Base-by-base conservation (phyloP, 2,888 invertebrate species). In the Bombylius major region DNA sequence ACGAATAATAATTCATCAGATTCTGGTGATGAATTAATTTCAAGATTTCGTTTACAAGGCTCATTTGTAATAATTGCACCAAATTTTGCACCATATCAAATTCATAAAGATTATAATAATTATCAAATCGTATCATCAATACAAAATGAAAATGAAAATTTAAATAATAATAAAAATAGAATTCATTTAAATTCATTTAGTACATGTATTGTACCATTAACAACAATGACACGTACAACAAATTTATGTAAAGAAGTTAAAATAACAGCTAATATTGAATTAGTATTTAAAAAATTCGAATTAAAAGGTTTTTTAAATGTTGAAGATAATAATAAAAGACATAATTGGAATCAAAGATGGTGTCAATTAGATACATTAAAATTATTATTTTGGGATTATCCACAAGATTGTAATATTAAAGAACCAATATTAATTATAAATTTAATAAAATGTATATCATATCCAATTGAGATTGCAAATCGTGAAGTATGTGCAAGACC, bases 341-440 rank as follows among this genome's bases (percentile, higher is more conserved):
- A 76, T 31, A 68, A 68, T 54, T 81, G 81, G 81, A 79, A 79
- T 64, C 72, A 77, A 1, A 70, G 76, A 54, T 81, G 79, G 79
- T 80, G 79, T 62, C 71, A 72, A 6, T 65, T 81, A 8, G 67
- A 73, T 33, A 76, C 75, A 0, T 68, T 75, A 13, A 62, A 64
- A 0, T 60, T 81, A 4, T 65, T 66, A 32, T 73, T 79, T 46
- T 81, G 78, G 77, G 76, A 77, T 53, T 76, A 78, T 64, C 79
- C 78, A 1, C 66, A 70, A 33, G 76, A 77, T 50, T 71, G 69
- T 56, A 69, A 67, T 33, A 66, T 68, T 12, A 66, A 69, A 11
- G 65, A 65, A 7, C 74, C 77, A 0, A 58, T 75, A 5, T 60
- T 70, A 14, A 57, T 62, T 0, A 60, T 80, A 33, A 73, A 78